Base-by-base conservation (phyloP, 2,888 invertebrate species). In the Phorcus lineatus region DNA sequence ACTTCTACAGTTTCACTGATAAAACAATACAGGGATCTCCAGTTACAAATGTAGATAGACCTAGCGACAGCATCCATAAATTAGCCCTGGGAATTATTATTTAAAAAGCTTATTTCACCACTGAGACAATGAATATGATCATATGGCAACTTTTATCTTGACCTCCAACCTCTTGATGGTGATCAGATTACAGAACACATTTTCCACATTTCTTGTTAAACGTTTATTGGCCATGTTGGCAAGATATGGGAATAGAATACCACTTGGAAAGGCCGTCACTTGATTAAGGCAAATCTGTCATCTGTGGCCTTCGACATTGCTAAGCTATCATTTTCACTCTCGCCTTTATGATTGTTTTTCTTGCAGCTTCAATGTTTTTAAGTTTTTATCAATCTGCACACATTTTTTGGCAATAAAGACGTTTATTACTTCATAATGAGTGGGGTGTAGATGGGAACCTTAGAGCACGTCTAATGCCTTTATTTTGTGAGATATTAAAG, bases 71-170 rank as follows among this genome's bases (percentile, higher is more conserved):
- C 19, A 2, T 36, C 31, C 70, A 70, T 31, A 70, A 70, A 70
- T 40, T 31, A 70, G 70, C 40, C 40, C 31, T 36, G 31, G 19
- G 36, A 70, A 36, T 70, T 70, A 70, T 36, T 70, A 70, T 70
- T 70, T 70, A 40, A 36, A 70, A 70, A 70, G 28, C 28, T 36
- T 70, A 40, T 70, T 70, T 36, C 70, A 70, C 70, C 36, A 31
- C 17, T 36, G 70, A 70, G 70, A 70, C 70, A 70, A 70, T 70
- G 70, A 13, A 40, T 40, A 19, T 36, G 40, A 36, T 36, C 28
- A 36, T 40, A 19, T 70, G 28, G 36, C 57, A 70, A 70, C 31
- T 40, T 36, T 40, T 70, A 40, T 70, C 40, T 36, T 40, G 36
- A 36, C 31, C 70, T 40, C 40, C 36, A 19, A 70, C 70, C 36